phyloP scores from a whole-genome alignment of 2,888 invertebrate species.

The Napeogenes inachia region DNA sequence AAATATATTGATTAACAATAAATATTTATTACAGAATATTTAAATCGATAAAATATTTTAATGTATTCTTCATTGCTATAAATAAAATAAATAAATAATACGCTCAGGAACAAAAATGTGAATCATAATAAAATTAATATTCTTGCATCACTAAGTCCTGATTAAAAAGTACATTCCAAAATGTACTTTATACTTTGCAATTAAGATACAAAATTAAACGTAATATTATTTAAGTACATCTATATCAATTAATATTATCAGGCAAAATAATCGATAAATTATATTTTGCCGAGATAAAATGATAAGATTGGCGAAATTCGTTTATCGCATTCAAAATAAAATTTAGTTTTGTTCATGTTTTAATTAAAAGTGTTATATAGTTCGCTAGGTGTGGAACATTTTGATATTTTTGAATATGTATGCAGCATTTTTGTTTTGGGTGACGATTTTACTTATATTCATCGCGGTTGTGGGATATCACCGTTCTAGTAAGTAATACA shows the following conservation, averaged over 20 bases:
- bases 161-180: too few relatives aligned
- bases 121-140: too few relatives aligned
- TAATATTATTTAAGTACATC: not conserved
- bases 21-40: too few relatives aligned
- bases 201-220: not conserved
- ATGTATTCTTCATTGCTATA: too few relatives aligned
- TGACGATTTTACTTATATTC: slow-evolving; percentile 35
- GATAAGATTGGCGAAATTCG: slow-evolving; percentile 16
- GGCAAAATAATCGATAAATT: slow-evolving; percentile 21
- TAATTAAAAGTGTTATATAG: not conserved
- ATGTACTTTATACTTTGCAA: not conserved
- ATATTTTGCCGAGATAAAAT: slow-evolving; percentile 17
- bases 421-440: slow-evolving; percentile 40
- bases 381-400: not conserved
- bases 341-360: slow-evolving; percentile 3
- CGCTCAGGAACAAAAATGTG: too few relatives aligned
- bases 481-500: slow-evolving; percentile 37
- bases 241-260: slow-evolving; percentile 16
- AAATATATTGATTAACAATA: too few relatives aligned
- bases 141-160: too few relatives aligned
- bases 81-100: too few relatives aligned
- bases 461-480: slow-evolving; percentile 34
- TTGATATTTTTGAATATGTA: slow-evolving; percentile 26
- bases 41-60: too few relatives aligned
- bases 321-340: not conserved